Base-by-base conservation (phyloP, 2,888 invertebrate genomes). In the Hydrotaea diabolus region DNA sequence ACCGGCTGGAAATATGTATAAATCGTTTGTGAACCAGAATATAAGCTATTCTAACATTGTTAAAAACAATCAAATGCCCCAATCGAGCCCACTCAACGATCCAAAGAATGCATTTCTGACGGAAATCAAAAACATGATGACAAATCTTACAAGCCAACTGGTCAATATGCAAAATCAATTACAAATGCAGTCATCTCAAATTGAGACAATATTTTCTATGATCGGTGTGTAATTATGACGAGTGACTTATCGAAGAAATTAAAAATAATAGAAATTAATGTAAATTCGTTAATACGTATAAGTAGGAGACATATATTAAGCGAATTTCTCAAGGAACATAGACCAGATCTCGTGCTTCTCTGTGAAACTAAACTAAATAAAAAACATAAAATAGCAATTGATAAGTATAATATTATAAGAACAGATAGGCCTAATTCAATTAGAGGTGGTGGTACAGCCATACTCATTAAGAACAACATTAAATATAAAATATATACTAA, bases 391-490 rank as follows among this genome's bases (percentile, higher is more conserved):
- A n/a, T n/a, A n/a, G n/a, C n/a, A n/a, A n/a, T n/a, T n/a, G n/a
- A n/a, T n/a, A n/a, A n/a, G n/a, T n/a, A n/a, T n/a, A n/a, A n/a
- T n/a, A n/a, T n/a, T n/a, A n/a, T 19, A 53, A n/a, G 53, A 53
- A 53, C 17, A 17, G 53, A 53, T 17, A 53, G 53, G 53, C 53
- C 53, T 8, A 53, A 53, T 8, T 53, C 53, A n/a, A 53, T 3
- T 46, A 55, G 55, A 36, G 31, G 36, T 17, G 72, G 57, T n/a
- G 72, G 55, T 17, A 73, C 72, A 7, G 72, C 55, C 21, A 55
- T 55, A 8, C 19, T 55, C 9, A 55, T 57, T n/a, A 73, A 36
- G 53, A 36, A 55, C 7, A n/a, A 73, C 4, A 55, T 73, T 17
- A 73, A 57, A 26, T 55, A 73, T 11, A 55, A 73, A 53, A 8